Evolutionary conservation across 2,113 vertebrate species (phyloP).

Genomic region (Hylia prasina): DNA sequence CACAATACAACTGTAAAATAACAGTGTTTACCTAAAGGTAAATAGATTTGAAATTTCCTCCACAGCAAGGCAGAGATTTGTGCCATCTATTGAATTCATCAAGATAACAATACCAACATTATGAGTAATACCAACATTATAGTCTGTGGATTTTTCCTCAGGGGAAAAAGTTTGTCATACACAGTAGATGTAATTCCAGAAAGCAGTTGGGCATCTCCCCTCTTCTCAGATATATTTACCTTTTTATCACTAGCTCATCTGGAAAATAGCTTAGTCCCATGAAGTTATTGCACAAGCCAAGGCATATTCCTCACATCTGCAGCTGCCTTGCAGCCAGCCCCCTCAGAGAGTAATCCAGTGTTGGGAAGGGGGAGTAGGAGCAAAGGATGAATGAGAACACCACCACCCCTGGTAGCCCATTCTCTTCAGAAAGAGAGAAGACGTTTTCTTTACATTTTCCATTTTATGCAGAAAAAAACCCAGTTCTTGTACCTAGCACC

Average conservation of each 20-base stretch:
- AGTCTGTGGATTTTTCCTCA: not conserved
- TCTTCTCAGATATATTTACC: not conserved
- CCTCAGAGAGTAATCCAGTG: not conserved
- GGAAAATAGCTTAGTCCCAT: not conserved
- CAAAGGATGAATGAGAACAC: not conserved
- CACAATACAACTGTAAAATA: not conserved
- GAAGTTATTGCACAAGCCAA: not conserved
- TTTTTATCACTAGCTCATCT: not conserved
- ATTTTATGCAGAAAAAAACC: not conserved
- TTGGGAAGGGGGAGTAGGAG: not conserved
- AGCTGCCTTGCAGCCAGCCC: not conserved
- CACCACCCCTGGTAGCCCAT: not conserved
- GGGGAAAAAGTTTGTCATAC: not conserved
- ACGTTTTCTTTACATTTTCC: not conserved
- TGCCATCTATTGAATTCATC: not conserved
- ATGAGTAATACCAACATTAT: not conserved
- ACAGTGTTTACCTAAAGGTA: not conserved
- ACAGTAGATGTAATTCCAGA: not conserved
- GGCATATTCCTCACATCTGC: not conserved
- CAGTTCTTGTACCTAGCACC: not conserved
- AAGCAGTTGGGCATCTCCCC: not conserved
- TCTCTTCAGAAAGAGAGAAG: not conserved
- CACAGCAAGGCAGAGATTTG: not conserved
- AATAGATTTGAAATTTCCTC: not conserved
- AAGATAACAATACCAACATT: not conserved